phyloP scores from a whole-genome alignment of 1,140 invertebrate species.

The Cyphomyrmex costatus region DNA sequence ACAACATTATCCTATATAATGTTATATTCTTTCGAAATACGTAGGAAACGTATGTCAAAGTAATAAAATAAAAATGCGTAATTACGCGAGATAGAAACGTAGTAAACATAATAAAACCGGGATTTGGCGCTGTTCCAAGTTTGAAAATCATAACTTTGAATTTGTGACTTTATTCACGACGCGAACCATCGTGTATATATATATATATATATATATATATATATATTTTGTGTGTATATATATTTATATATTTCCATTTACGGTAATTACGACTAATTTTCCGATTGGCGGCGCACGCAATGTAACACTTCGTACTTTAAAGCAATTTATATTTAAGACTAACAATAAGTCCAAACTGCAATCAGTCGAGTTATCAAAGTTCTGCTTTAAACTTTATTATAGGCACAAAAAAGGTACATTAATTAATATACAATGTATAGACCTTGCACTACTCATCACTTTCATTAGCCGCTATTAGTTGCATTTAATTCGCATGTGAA shows the following conservation, averaged over 20 bases:
- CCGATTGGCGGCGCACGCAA: neutral
- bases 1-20: neutral
- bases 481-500: neutral
- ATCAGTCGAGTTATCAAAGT: neutral
- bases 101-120: constrained; percentile 24
- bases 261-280: constrained; percentile 19
- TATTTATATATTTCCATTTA: constrained; percentile 18
- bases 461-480: constrained; percentile 34
- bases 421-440: neutral
- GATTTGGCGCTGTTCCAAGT: constrained; percentile 28
- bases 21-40: constrained; percentile 5
- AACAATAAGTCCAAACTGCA: neutral
- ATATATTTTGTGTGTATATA: no score
- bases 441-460: neutral
- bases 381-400: neutral
- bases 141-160: constrained; percentile 7
- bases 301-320: neutral
- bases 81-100: neutral
- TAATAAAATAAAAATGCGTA: neutral
- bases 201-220: no score
- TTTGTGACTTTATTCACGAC: constrained; percentile 23
- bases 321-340: neutral
- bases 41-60: neutral
- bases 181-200: neutral
- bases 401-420: neutral